A percentile compares a stretch with the other conserved stretches of the same genome.
These are phyloP conservation scores for Crotalus tigris DNA, from an alignment of 2,113 vertebrate species.

Conservation along the genomic window DNA sequence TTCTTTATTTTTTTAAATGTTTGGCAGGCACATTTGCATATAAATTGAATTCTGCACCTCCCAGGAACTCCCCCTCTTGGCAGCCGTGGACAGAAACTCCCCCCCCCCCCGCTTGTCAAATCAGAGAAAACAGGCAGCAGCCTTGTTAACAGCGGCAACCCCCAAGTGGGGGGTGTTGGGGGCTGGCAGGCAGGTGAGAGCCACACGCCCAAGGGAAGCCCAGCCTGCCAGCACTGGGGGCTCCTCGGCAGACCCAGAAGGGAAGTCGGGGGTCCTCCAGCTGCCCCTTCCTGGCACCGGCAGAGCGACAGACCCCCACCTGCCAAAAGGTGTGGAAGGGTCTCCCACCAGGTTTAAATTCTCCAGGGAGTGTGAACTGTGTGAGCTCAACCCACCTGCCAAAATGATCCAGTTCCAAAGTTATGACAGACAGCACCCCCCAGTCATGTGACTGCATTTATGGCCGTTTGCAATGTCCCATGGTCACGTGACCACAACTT, in stretches of 20 bases:
- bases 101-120: background rate
- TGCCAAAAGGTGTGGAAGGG: background rate
- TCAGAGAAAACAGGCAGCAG: background rate
- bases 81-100: background rate
- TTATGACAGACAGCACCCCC: too few relatives aligned
- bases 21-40: constrained; percentile 10
- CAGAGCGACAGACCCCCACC: background rate
- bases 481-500: too few relatives aligned
- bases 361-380: background rate
- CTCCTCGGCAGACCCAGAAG: background rate
- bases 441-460: too few relatives aligned
- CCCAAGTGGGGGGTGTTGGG: background rate
- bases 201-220: background rate
- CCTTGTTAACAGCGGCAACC: background rate
- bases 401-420: background rate
- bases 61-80: background rate
- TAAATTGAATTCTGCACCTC: constrained; percentile 20
- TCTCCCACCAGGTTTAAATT: background rate
- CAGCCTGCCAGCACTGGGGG: background rate
- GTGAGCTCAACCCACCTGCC: background rate
- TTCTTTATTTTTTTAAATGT: background rate
- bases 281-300: too few relatives aligned
- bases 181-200: background rate
- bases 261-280: background rate
- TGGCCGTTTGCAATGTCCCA: too few relatives aligned